These are phyloP conservation scores for Cerceris ruficornis DNA, from an alignment of 2,888 invertebrate species.

Conservation along the genomic window DNA sequence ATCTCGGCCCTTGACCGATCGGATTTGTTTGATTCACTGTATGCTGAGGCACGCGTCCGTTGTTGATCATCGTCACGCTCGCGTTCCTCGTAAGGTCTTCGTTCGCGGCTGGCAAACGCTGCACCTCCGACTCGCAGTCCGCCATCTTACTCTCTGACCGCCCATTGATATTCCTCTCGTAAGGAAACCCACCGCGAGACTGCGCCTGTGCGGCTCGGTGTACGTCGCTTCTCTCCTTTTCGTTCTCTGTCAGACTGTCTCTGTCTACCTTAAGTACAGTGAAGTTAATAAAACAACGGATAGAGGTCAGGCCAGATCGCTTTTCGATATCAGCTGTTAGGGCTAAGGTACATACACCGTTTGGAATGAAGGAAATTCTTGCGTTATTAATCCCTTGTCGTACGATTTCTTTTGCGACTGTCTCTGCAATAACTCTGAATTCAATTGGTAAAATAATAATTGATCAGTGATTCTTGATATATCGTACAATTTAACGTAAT, in stretches of 20 bases:
- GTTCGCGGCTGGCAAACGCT: conserved; percentile 70
- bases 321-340: too few relatives aligned
- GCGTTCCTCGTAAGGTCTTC: conserved; percentile 71
- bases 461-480: too few relatives aligned
- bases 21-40: conserved; percentile 68
- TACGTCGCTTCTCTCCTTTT: conserved; percentile 11
- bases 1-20: conserved; percentile 87
- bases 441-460: too few relatives aligned
- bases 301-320: too few relatives aligned
- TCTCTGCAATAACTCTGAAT: too few relatives aligned
- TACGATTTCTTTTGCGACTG: too few relatives aligned
- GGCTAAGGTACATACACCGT: too few relatives aligned
- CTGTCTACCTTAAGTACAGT: too few relatives aligned
- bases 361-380: too few relatives aligned
- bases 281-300: too few relatives aligned
- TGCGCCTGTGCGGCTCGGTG: conserved; percentile 54
- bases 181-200: conserved; percentile 46
- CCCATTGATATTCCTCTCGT: conserved; percentile 68
- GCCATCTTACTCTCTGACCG: conserved; percentile 75
- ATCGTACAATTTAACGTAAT: too few relatives aligned
- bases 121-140: conserved; percentile 77
- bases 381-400: too few relatives aligned
- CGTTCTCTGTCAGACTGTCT: background rate
- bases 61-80: conserved; percentile 74
- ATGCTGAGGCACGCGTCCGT: conserved; percentile 72